phyloP scores from a whole-genome alignment of 37 sponge, comb jelly and placozoan genomes.

The Cladorhizidae sp. region DNA sequence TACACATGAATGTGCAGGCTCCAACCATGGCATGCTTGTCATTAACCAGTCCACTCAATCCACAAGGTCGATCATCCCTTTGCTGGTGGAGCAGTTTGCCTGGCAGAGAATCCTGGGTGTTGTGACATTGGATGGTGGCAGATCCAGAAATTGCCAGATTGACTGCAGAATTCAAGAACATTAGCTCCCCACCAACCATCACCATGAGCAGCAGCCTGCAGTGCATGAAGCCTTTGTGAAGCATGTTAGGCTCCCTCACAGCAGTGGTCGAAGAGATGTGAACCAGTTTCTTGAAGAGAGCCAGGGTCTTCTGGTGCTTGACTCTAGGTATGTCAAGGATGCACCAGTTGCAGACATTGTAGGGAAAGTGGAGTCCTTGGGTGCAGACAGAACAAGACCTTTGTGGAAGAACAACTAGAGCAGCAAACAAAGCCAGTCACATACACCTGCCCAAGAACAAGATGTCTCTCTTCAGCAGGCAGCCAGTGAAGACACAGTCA shows the following conservation, averaged over 20 bases:
- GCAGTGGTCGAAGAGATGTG: constrained; percentile 17
- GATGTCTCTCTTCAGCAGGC: background rate
- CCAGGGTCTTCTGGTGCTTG: constrained; percentile 1
- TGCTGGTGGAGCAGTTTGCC: background rate
- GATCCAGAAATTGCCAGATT: constrained; percentile 6
- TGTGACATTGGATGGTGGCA: constrained; percentile 12
- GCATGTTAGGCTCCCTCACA: background rate
- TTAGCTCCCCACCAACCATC: background rate
- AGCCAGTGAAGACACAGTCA: constrained; percentile 8
- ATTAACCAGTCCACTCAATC: too few relatives aligned
- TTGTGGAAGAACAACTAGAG: too few relatives aligned
- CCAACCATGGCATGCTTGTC: too few relatives aligned
- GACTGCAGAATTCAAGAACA: constrained; percentile 1
- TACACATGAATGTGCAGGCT: too few relatives aligned
- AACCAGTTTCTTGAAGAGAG: constrained; percentile 14
- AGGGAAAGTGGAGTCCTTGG: too few relatives aligned
- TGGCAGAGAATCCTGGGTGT: background rate
- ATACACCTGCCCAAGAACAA: constrained; percentile 17
- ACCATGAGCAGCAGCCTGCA: constrained; percentile 5
- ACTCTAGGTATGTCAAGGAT: constrained; percentile 9
- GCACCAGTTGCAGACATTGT: too few relatives aligned
- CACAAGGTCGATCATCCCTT: too few relatives aligned
- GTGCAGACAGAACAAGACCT: too few relatives aligned
- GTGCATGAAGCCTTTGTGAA: background rate
- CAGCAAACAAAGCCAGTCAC: too few relatives aligned